Percentiles rank a stretch among this genome's conserved stretches.
These are phyloP conservation scores for Setipinna tenuifilis DNA, from an alignment of 2,797 vertebrate species.

Conservation along the genomic window DNA sequence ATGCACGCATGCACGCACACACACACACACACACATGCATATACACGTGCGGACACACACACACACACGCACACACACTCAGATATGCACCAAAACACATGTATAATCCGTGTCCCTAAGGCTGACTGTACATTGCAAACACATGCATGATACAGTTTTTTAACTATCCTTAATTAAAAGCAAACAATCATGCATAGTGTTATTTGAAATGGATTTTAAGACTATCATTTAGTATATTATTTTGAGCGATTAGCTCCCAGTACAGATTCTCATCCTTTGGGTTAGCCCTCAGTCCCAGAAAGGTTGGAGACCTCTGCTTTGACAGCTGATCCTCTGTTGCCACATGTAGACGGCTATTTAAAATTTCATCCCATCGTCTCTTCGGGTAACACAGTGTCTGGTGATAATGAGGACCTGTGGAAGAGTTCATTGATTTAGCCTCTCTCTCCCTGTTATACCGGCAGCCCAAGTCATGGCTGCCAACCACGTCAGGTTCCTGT, in stretches of 20 bases:
- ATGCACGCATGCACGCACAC: not conserved
- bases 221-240: too few species aligned
- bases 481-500: constrained; percentile 13
- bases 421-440: constrained; percentile 56
- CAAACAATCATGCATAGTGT: too few species aligned
- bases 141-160: constrained; percentile 4
- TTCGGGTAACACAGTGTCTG: constrained; percentile 49
- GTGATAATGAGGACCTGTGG: constrained; percentile 56
- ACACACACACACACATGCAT: not conserved
- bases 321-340: constrained; percentile 39
- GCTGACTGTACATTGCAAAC: constrained; percentile 35
- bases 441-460: constrained; percentile 52
- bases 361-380: constrained; percentile 56
- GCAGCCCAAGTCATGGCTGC: constrained; percentile 33
- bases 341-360: constrained; percentile 54
- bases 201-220: too few species aligned
- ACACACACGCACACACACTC: constrained; percentile 10
- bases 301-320: not conserved
- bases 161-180: too few species aligned
- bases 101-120: constrained; percentile 17
- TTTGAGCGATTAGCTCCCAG: too few species aligned
- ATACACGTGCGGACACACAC: not conserved
- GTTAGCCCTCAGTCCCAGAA: too few species aligned
- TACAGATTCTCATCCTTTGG: too few species aligned
- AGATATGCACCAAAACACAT: not conserved